phyloP scores from a whole-genome alignment of 2,888 invertebrate genomes.

The Coecobrya sp. region DNA sequence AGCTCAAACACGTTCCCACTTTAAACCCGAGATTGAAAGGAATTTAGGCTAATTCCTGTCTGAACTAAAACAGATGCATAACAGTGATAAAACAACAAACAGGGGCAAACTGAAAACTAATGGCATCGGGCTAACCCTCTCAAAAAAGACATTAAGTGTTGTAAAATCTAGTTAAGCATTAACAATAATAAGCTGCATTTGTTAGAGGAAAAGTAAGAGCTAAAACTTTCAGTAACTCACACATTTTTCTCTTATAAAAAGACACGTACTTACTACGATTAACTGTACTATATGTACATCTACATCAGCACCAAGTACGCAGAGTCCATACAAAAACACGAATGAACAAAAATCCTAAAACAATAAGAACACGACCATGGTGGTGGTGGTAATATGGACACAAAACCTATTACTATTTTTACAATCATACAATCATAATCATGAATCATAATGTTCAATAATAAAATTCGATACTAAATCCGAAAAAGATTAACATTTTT shows the following conservation, averaged over 20 bases:
- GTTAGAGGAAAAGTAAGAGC: neutral
- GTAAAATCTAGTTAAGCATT: neutral
- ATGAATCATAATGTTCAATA: constrained; percentile 39
- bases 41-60: constrained; percentile 55
- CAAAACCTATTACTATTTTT: neutral
- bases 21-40: constrained; percentile 32
- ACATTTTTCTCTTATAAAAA: neutral
- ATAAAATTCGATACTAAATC: constrained; percentile 11
- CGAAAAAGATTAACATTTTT: constrained; percentile 9
- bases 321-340: too few species aligned
- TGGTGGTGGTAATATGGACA: neutral
- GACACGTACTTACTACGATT: neutral
- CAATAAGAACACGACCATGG: neutral
- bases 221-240: neutral
- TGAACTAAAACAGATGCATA: constrained; percentile 8
- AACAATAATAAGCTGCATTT: neutral
- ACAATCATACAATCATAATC: neutral
- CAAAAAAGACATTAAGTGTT: neutral
- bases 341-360: neutral
- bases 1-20: neutral
- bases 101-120: neutral
- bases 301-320: too few species aligned
- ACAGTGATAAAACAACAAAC: neutral
- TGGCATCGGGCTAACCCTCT: neutral
- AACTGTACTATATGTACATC: too few species aligned